Base-by-base conservation (phyloP, 2,113 vertebrate genomes). In the Myotis yumanensis region DNA sequence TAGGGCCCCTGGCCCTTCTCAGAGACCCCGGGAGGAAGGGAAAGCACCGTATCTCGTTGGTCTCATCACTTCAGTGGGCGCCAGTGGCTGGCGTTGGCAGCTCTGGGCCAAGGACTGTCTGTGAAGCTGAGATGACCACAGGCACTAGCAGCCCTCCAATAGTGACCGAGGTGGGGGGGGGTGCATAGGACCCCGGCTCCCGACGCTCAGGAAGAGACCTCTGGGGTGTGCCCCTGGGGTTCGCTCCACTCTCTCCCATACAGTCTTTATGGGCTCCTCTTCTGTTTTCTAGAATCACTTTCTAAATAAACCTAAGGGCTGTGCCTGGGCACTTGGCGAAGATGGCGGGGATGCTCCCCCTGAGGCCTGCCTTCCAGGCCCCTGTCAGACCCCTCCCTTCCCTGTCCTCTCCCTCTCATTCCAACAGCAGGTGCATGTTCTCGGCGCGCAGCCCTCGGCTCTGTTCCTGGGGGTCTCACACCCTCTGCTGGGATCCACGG, bases 401-500 rank as follows among this genome's bases (percentile, higher is more conserved):
- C 52, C 37, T 10, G 32, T 16, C 40, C 35, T 30, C 72, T 62
- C 40, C 15, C 64, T 51, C 22, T 16, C 10, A 0, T 15, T 32
- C 37, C 14, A 54, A 54, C 4, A 37, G 80, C 35, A 35, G 23
- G 28, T n/a, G 20, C 32, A 0, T 0, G 1, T 2, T 16, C 28
- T 68, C 48, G 0, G 11, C 0, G 0, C 6, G 54, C 30, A 0
- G 7, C 30, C 37, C 32, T 68, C 0, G 1, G 30, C 32, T n/a
- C 54, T 62, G 57, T 4, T 66, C 18, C 23, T 0, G 7, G 12
- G n/a, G 23, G 1, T 48, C 43, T 54, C 16, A 32, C 17, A 11
- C 3, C 22, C 23, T 2, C 15, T 0, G 5, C 66, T 7, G 48
- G 48, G 57, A 16, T n/a, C 62, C 22, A 5, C 9, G 0, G 51